These are phyloP conservation scores for Tonatia bakeri DNA, from an alignment of 2,113 vertebrate species.

Conservation along the genomic window DNA sequence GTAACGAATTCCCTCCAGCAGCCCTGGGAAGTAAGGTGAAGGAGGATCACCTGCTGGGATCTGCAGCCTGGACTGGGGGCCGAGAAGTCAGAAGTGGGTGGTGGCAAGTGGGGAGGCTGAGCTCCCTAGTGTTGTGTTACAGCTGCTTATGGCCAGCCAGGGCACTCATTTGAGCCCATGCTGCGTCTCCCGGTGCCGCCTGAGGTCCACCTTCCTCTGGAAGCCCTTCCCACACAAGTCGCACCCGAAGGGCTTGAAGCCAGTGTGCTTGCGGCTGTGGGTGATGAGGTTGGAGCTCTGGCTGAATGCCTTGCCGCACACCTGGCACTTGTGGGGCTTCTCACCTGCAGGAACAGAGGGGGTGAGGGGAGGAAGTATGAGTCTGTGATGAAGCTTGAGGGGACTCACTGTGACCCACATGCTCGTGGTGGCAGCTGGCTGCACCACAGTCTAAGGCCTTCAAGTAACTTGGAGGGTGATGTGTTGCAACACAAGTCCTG, in stretches of 20 bases:
- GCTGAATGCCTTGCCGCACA: constrained; percentile 99
- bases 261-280: constrained; percentile 98
- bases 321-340: constrained; percentile 99
- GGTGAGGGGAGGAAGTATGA: not conserved
- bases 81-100: not conserved
- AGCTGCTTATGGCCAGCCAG: fast-evolving
- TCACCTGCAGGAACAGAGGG: constrained; percentile 85
- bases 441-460: not conserved
- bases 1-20: not conserved
- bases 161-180: constrained; percentile 91
- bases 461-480: not conserved
- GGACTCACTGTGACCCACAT: constrained; percentile 5
- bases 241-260: constrained; percentile 98
- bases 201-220: constrained; percentile 96
- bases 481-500: not conserved
- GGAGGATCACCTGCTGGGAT: not conserved
- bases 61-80: not conserved
- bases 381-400: not conserved
- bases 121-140: constrained; percentile 79
- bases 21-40: not conserved
- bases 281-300: constrained; percentile 99
- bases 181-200: constrained; percentile 96
- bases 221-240: constrained; percentile 97
- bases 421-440: constrained; percentile 37
- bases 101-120: constrained; percentile 6